These are phyloP conservation scores for Masticophis lateralis DNA, from an alignment of 2,797 vertebrate species.

Conservation along the genomic window DNA sequence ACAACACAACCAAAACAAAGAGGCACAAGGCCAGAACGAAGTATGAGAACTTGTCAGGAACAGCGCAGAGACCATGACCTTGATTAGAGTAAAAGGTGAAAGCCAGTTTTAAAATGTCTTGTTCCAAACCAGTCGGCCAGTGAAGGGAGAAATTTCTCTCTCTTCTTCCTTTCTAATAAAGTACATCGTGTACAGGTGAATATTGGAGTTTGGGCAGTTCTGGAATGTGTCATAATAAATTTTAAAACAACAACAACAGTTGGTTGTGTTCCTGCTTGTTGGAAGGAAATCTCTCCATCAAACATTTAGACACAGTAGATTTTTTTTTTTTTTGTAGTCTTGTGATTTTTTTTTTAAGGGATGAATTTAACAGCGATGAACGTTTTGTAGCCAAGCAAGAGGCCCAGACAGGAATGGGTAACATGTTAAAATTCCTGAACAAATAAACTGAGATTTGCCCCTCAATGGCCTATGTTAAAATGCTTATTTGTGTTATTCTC, in stretches of 20 bases:
- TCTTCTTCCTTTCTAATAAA: background rate
- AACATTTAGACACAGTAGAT: no score
- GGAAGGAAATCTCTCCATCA: background rate
- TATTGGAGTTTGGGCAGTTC: no score
- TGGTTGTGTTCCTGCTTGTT: background rate
- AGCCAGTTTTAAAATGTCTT: background rate
- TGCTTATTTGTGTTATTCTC: background rate
- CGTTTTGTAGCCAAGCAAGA: background rate
- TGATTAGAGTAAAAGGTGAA: no score
- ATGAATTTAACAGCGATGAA: background rate
- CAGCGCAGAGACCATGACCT: no score
- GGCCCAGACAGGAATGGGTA: background rate
- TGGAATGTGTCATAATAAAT: background rate
- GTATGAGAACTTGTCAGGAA: no score
- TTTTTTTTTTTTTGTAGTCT: background rate
- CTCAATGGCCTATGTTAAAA: background rate
- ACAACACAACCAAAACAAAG: no score
- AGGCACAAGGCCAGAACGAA: no score
- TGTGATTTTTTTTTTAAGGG: background rate
- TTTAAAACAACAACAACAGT: background rate
- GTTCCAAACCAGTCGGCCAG: background rate
- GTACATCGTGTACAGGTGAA: background rate
- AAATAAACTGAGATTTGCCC: background rate
- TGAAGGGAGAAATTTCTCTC: background rate
- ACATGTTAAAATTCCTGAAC: background rate